Evolutionary conservation across 2,888 invertebrate genomes (phyloP).

Genomic region (Sphaerophoria taeniata): DNA sequence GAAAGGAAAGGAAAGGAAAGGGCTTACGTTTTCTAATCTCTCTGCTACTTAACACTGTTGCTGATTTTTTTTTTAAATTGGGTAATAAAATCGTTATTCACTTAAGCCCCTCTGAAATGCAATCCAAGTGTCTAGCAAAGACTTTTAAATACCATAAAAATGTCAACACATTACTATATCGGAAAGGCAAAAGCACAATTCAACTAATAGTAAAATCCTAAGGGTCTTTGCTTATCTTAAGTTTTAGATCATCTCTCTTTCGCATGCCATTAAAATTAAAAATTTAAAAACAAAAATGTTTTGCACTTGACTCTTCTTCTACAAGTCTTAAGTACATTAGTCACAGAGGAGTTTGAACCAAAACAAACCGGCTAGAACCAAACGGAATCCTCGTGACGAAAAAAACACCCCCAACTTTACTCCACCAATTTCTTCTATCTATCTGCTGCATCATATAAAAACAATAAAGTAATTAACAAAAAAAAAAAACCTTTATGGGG

Average conservation of each 20-base stretch:
- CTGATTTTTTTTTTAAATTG: not conserved
- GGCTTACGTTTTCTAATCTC: not conserved
- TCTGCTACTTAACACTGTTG: not conserved
- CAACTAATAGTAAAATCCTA: constrained; percentile 1
- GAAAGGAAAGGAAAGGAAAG: not conserved
- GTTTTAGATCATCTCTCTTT: constrained; percentile 11
- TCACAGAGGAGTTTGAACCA: constrained; percentile 59
- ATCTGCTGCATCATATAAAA: not conserved
- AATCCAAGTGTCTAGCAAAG: not conserved
- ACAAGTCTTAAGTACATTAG: constrained; percentile 37
- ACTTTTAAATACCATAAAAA: constrained; percentile 8
- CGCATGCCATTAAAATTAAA: constrained; percentile 1
- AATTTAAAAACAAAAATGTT: not conserved
- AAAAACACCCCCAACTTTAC: not conserved
- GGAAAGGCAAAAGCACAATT: constrained; percentile 17
- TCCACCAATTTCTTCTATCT: not conserved
- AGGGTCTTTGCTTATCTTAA: not conserved
- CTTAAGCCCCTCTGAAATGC: constrained; percentile 1
- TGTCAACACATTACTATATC: not conserved
- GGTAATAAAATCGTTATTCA: constrained; percentile 24
- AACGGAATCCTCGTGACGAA: constrained; percentile 28
- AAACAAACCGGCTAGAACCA: constrained; percentile 60
- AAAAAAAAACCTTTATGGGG: not conserved
- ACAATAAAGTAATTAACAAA: not conserved
- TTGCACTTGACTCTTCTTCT: constrained; percentile 17